These are phyloP conservation scores for Cherax destructor DNA, from an alignment of 1,140 invertebrate genomes.

Conservation along the genomic window DNA sequence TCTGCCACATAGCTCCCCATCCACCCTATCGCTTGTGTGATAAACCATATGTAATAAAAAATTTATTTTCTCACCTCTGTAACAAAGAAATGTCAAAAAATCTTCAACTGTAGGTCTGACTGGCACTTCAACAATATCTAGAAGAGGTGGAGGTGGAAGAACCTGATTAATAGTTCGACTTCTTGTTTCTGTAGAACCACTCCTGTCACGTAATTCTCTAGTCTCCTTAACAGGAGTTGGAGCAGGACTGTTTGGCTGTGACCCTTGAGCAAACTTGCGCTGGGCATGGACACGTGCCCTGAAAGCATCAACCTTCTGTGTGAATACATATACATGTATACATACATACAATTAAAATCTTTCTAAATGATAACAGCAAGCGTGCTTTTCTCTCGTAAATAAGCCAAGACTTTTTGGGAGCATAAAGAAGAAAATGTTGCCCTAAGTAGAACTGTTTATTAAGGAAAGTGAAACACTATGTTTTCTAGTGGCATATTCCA, in stretches of 20 bases:
- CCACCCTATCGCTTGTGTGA: too few relatives aligned
- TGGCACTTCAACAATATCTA: constrained; percentile 73
- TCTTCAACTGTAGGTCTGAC: constrained; percentile 89
- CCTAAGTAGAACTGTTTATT: too few relatives aligned
- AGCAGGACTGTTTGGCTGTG: constrained; percentile 76
- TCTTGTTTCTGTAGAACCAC: constrained; percentile 57
- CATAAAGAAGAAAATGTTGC: too few relatives aligned
- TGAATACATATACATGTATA: too few relatives aligned
- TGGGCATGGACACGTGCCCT: constrained; percentile 79
- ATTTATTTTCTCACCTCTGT: constrained; percentile 80
- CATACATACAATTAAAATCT: too few relatives aligned
- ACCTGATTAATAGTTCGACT: constrained; percentile 76
- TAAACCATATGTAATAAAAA: neutral
- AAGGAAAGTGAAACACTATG: too few relatives aligned
- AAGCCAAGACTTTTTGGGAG: too few relatives aligned
- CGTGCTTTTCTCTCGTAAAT: too few relatives aligned
- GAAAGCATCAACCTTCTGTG: neutral
- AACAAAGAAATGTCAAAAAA: constrained; percentile 92
- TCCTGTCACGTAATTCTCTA: constrained; percentile 62
- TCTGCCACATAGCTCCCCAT: too few relatives aligned
- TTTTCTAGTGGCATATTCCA: too few relatives aligned
- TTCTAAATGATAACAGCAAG: neutral
- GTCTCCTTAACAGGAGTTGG: constrained; percentile 79
- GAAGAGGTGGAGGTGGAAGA: constrained; percentile 78
- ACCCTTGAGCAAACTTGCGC: constrained; percentile 91